phyloP scores from a whole-genome alignment of 1,140 invertebrate genomes.

The Stegodyphus dumicola region DNA sequence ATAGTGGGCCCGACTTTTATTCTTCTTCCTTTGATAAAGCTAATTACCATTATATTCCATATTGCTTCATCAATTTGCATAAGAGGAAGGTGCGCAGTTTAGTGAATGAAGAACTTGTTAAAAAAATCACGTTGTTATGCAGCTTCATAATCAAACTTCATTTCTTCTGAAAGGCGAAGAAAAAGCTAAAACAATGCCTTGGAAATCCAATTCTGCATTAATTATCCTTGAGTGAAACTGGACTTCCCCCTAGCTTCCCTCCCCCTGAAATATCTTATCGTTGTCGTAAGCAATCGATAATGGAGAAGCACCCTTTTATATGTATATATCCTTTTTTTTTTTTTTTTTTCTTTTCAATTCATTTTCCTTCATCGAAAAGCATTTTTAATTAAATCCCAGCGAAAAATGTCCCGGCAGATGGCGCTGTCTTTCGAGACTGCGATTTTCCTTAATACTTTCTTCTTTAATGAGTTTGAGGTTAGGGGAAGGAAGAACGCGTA shows the following conservation, averaged over 20 bases:
- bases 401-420: constrained; percentile 52
- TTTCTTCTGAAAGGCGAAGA: not conserved
- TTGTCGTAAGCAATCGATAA: constrained; percentile 23
- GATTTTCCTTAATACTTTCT: constrained; percentile 43
- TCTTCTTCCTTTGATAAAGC: too few relatives aligned
- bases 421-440: constrained; percentile 19
- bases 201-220: not conserved
- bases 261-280: constrained; percentile 9
- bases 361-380: constrained; percentile 2
- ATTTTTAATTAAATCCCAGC: constrained; percentile 52
- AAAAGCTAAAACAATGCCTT: not conserved
- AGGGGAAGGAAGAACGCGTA: not conserved
- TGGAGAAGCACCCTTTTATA: constrained; percentile 18
- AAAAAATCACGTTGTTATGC: not conserved
- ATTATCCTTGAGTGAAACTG: not conserved
- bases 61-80: too few relatives aligned
- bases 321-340: not conserved
- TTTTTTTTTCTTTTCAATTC: not conserved
- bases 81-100: too few relatives aligned
- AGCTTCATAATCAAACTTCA: constrained; percentile 12
- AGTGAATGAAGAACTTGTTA: too few relatives aligned
- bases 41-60: too few relatives aligned
- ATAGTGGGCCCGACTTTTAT: too few relatives aligned
- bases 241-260: not conserved
- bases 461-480: constrained; percentile 50